These are phyloP conservation scores for Myopa tessellatipennis DNA, from an alignment of 2,888 invertebrate genomes.

Conservation along the genomic window DNA sequence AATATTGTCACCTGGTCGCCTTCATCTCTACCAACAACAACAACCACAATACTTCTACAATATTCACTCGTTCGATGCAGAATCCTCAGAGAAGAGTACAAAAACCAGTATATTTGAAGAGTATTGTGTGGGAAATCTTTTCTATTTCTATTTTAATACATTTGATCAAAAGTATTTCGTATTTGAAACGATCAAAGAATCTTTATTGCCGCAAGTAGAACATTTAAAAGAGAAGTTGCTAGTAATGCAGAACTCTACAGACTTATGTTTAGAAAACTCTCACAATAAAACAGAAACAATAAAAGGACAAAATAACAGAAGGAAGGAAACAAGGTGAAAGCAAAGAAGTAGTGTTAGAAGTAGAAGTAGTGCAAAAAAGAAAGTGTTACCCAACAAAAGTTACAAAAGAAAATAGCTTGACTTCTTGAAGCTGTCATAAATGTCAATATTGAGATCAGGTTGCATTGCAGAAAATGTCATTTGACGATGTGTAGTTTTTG, in stretches of 20 bases:
- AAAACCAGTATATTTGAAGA: too few relatives aligned
- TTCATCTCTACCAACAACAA: too few relatives aligned
- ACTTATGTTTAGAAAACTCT: too few relatives aligned
- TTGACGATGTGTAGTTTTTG: not conserved
- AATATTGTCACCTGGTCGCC: too few relatives aligned
- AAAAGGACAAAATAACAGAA: not conserved
- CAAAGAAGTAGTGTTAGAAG: too few relatives aligned
- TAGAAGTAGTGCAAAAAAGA: too few relatives aligned
- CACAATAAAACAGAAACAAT: not conserved
- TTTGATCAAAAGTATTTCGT: not conserved
- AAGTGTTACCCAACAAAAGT: not conserved
- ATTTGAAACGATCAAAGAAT: too few relatives aligned
- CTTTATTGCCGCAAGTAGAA: too few relatives aligned
- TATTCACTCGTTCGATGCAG: too few relatives aligned
- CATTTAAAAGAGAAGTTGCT: not conserved
- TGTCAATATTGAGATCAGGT: constrained; percentile 6
- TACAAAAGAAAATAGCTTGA: constrained; percentile 38
- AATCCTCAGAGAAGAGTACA: too few relatives aligned
- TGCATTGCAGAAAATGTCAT: not conserved
- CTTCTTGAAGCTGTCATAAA: constrained; percentile 26
- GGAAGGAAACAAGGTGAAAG: not conserved
- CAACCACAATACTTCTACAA: too few relatives aligned
- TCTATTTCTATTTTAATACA: not conserved
- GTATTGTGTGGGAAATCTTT: too few relatives aligned
- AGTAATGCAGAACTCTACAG: not conserved